Evolutionary conservation across 2,888 invertebrate genomes (phyloP).

Genomic region (Gymnoscelis rufifasciata): DNA sequence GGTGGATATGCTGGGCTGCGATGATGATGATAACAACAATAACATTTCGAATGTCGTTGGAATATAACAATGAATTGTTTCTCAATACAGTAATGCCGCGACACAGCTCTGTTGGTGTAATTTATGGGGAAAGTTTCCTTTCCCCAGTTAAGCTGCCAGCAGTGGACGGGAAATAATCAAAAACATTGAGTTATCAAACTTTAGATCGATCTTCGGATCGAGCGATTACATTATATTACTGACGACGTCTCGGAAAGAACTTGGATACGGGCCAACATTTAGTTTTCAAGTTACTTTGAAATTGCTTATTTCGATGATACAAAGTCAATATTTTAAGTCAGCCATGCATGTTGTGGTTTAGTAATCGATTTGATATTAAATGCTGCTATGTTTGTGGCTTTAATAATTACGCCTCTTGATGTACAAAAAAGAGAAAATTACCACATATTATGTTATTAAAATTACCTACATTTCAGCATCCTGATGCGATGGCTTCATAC

Average conservation of each 20-base stretch:
- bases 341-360: slow-evolving; percentile 5
- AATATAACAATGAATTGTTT: background rate
- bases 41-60: background rate
- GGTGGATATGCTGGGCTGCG: too few species aligned
- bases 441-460: too few species aligned
- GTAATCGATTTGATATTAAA: too few species aligned
- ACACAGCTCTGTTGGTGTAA: slow-evolving; percentile 6
- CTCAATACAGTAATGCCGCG: background rate
- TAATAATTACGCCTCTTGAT: too few species aligned
- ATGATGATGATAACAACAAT: too few species aligned
- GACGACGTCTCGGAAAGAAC: slow-evolving; percentile 7
- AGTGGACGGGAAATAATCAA: slow-evolving; percentile 16
- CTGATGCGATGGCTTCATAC: too few species aligned
- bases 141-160: slow-evolving; percentile 5
- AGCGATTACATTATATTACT: slow-evolving; percentile 7
- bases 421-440: too few species aligned
- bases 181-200: slow-evolving; percentile 18
- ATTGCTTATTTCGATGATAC: slow-evolving; percentile 16
- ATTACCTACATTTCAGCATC: too few species aligned
- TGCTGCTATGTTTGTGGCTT: too few species aligned
- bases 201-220: slow-evolving; percentile 15
- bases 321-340: slow-evolving; percentile 13
- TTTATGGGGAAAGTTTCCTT: slow-evolving; percentile 14
- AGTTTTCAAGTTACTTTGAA: slow-evolving; percentile 16
- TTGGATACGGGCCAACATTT: slow-evolving; percentile 19